Percentiles rank a stretch among this genome's conserved stretches.
Conservation (phyloP, 2,797 vertebrate species). For the Jordanella pulchra region DNA sequence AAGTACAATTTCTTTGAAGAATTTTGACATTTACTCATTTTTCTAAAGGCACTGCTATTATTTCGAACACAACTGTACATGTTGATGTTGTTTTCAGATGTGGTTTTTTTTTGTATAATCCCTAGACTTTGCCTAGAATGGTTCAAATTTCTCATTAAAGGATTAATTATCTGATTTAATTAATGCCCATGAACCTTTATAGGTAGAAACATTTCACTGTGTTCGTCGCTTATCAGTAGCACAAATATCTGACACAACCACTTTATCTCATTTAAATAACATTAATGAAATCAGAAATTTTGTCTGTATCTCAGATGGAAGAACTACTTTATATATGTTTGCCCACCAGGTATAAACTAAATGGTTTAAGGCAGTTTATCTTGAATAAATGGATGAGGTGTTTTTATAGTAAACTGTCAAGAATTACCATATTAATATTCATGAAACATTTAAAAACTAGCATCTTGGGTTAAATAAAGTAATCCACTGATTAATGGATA, state of each 20-base stretch:
- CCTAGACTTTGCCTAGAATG: background rate
- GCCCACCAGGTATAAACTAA: background rate
- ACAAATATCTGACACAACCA: background rate
- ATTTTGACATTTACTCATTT: too few species aligned
- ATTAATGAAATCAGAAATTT: background rate
- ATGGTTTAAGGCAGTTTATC: background rate
- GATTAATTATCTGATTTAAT: background rate
- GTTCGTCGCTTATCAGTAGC: background rate
- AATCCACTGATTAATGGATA: background rate
- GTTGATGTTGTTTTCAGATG: background rate
- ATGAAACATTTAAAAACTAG: background rate
- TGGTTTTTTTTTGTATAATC: too few species aligned
- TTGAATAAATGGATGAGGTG: background rate
- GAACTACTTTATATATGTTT: background rate
- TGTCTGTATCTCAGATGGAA: background rate
- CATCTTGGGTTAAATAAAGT: background rate
- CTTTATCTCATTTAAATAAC: background rate
- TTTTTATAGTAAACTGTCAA: background rate
- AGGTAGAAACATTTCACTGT: background rate
- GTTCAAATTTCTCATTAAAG: background rate
- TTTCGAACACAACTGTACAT: too few species aligned
- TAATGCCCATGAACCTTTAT: background rate
- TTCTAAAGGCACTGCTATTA: too few species aligned
- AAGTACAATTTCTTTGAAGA: too few species aligned
- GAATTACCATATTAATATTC: background rate